phyloP scores from a whole-genome alignment of 2,113 vertebrate species.

The Thalassarche chlororhynchos region DNA sequence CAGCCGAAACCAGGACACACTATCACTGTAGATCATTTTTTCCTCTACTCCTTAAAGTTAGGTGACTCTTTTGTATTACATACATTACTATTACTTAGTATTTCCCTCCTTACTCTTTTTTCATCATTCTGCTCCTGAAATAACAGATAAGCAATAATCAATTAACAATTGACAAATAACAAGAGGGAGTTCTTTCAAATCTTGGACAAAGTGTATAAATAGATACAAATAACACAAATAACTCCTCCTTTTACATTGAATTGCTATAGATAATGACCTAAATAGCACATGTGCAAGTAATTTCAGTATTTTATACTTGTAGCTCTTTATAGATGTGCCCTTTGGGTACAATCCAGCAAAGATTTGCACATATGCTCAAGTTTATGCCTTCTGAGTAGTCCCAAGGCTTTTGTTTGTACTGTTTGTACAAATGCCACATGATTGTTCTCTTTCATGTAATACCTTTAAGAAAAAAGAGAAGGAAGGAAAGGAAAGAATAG shows the following conservation, averaged over 20 bases:
- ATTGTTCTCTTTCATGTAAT: slow-evolving; percentile 4
- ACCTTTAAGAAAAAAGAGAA: background rate
- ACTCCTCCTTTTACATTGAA: background rate
- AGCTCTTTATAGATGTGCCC: slow-evolving; percentile 13
- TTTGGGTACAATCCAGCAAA: slow-evolving; percentile 7
- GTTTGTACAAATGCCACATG: background rate
- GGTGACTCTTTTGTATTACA: background rate
- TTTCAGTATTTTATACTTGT: slow-evolving; percentile 25
- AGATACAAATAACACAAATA: background rate
- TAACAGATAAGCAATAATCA: background rate
- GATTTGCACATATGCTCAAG: slow-evolving; percentile 40
- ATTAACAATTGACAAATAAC: background rate
- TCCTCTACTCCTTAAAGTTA: background rate
- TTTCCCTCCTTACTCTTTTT: background rate
- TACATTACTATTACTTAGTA: background rate
- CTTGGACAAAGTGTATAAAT: background rate
- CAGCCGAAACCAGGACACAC: too few relatives aligned
- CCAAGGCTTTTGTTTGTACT: slow-evolving; percentile 28
- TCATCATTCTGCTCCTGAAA: background rate
- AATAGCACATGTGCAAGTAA: slow-evolving; percentile 36
- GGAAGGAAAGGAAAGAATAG: background rate
- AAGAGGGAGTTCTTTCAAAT: background rate
- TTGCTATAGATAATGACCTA: slow-evolving; percentile 20
- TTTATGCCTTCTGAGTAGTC: slow-evolving; percentile 9
- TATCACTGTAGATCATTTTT: background rate